Evolutionary conservation across 1,140 invertebrate species (phyloP).

Genomic region (Pogonomyrmex barbatus): DNA sequence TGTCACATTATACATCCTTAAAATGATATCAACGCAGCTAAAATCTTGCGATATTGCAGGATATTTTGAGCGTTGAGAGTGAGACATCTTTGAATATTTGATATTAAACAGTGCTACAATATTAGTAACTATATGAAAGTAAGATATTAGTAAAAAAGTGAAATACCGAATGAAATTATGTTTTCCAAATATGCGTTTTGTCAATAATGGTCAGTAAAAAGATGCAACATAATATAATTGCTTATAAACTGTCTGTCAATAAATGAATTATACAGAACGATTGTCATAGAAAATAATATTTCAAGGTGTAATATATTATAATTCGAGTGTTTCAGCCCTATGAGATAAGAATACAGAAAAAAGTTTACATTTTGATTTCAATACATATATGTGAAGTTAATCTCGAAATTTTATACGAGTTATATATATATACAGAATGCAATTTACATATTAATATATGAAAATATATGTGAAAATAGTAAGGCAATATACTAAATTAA

Average conservation of each 20-base stretch:
- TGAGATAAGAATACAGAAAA: constrained; percentile 26
- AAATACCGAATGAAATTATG: constrained; percentile 25
- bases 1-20: too few species aligned
- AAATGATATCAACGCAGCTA: neutral
- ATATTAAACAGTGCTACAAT: constrained; percentile 13
- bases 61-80: neutral
- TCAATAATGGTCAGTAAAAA: constrained; percentile 51
- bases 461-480: constrained; percentile 3
- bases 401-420: constrained; percentile 60
- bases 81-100: constrained; percentile 6
- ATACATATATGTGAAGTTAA: constrained; percentile 26
- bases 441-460: constrained; percentile 24
- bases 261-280: constrained; percentile 46
- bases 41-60: neutral
- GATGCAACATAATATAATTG: constrained; percentile 37
- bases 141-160: neutral
- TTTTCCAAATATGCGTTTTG: constrained; percentile 33
- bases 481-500: constrained; percentile 28
- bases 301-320: constrained; percentile 32
- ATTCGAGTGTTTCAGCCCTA: constrained; percentile 49
- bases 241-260: constrained; percentile 45
- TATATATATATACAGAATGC: neutral
- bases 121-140: constrained; percentile 24
- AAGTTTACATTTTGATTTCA: constrained; percentile 62
- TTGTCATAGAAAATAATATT: constrained; percentile 61